Conservation (phyloP, 2,888 invertebrate species). For the Busseola fusca region DNA sequence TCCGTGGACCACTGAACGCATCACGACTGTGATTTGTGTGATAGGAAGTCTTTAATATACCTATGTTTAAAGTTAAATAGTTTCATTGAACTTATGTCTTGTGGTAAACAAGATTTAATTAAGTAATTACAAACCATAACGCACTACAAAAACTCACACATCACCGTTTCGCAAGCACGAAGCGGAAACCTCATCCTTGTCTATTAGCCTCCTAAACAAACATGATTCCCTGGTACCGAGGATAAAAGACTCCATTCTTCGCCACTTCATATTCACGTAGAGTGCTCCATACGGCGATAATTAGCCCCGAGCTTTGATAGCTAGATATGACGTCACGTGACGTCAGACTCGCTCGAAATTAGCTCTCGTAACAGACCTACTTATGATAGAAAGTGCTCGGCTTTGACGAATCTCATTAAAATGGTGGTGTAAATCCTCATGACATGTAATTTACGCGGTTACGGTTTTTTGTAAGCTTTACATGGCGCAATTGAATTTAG, state of each 20-base stretch:
- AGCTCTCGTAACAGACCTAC: constrained; percentile 48
- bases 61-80: not conserved
- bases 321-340: constrained; percentile 36
- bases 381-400: constrained; percentile 38
- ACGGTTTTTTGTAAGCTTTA: not conserved
- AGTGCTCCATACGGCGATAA: constrained; percentile 60
- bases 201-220: constrained; percentile 46
- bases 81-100: not conserved
- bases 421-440: constrained; percentile 6
- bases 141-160: constrained; percentile 2
- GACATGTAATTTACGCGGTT: constrained; percentile 5
- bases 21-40: no score
- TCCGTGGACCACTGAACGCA: no score
- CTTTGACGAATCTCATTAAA: constrained; percentile 35
- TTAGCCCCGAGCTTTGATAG: constrained; percentile 62
- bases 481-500: no score
- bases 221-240: constrained; percentile 37
- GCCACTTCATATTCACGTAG: constrained; percentile 57
- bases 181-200: not conserved
- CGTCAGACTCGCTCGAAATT: constrained; percentile 51
- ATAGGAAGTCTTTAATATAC: not conserved
- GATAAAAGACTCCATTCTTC: constrained; percentile 60
- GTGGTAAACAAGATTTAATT: not conserved
- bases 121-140: not conserved
- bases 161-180: not conserved